Evolutionary conservation across 2,797 vertebrate species (phyloP).

Genomic region (Bradypodion pumilum): DNA sequence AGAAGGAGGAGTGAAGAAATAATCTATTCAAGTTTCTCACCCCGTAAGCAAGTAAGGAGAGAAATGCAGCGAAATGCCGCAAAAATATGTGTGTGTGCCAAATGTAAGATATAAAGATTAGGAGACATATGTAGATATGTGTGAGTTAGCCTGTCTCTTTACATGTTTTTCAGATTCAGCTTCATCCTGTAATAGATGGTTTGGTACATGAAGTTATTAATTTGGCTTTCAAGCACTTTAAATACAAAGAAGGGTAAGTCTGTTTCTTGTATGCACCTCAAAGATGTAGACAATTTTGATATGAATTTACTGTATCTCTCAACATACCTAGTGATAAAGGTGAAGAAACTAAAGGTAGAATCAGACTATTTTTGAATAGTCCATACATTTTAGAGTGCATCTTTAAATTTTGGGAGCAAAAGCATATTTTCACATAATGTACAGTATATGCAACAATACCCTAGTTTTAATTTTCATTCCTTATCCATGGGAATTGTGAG

Average conservation of each 20-base stretch:
- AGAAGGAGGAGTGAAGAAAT: neutral
- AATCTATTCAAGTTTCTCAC: neutral
- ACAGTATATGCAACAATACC: neutral
- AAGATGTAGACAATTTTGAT: neutral
- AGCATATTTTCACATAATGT: neutral
- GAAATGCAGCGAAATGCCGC: neutral
- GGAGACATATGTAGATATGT: neutral
- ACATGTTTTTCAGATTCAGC: slow-evolving; percentile 87
- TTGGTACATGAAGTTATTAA: slow-evolving; percentile 98
- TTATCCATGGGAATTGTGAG: neutral
- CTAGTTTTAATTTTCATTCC: neutral
- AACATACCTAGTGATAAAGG: too few species aligned
- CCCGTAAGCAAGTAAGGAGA: neutral
- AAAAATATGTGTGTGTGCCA: neutral
- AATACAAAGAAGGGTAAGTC: slow-evolving; percentile 96
- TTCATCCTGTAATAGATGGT: slow-evolving; percentile 96
- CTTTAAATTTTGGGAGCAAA: neutral
- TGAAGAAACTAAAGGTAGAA: neutral
- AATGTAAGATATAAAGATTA: neutral
- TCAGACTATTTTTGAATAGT: neutral
- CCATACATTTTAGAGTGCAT: too few species aligned
- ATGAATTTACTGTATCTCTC: too few species aligned
- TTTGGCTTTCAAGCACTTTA: slow-evolving; percentile 98
- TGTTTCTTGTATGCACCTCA: slow-evolving; percentile 9
- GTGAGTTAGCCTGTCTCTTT: slow-evolving; percentile 28